phyloP scores from a whole-genome alignment of 53 echinoderm and acorn worm species.

The Holothuria leucospilota region DNA sequence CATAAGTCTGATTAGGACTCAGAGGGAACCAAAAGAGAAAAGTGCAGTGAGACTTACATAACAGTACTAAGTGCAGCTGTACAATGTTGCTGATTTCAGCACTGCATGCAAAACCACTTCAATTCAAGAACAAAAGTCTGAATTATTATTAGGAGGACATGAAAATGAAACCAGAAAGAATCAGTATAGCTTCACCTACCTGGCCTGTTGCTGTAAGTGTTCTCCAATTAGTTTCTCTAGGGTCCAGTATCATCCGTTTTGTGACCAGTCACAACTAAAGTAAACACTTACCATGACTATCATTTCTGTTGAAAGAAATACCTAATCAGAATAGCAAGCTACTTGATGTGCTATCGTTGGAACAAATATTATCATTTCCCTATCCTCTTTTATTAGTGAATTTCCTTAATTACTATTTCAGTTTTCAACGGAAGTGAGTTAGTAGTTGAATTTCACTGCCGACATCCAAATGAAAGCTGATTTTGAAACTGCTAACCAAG shows the following conservation, averaged over 20 bases:
- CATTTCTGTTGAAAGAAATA: conserved; percentile 3
- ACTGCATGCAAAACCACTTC: neutral
- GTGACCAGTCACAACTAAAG: conserved; percentile 7
- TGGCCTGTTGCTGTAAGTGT: conserved; percentile 8
- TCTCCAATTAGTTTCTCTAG: conserved; percentile 4
- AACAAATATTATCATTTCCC: conserved; percentile 14
- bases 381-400: neutral
- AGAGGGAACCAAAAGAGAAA: neutral
- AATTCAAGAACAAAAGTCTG: neutral
- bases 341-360: neutral
- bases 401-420: neutral
- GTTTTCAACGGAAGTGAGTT: conserved; percentile 1
- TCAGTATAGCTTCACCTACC: conserved; percentile 14
- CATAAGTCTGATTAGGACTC: neutral
- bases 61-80: conserved; percentile 11
- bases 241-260: neutral
- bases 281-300: conserved; percentile 10
- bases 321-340: neutral
- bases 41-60: neutral
- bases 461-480: conserved; percentile 10
- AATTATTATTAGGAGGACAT: conserved; percentile 1
- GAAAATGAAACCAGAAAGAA: neutral
- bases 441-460: neutral
- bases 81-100: conserved; percentile 7
- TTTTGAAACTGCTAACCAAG: conserved; percentile 6